phyloP scores from a whole-genome alignment of 2,113 vertebrate species.

The Spilogale gracilis region DNA sequence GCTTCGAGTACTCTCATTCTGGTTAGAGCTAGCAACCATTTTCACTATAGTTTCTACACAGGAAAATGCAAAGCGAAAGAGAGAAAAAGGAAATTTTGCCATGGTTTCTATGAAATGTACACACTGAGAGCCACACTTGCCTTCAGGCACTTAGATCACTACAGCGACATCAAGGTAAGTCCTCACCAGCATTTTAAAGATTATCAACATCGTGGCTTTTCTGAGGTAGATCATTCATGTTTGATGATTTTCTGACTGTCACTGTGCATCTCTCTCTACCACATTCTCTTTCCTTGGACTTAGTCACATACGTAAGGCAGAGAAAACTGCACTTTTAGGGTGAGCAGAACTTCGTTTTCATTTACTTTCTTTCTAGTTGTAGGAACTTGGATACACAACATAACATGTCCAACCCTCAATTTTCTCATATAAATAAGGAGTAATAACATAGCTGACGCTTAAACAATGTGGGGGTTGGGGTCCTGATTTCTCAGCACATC shows the following conservation, averaged over 20 bases:
- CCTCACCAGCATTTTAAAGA: neutral
- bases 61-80: constrained; percentile 4
- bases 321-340: neutral
- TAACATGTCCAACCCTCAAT: neutral
- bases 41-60: constrained; percentile 2
- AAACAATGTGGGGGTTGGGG: neutral
- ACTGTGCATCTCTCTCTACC: neutral
- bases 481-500: neutral
- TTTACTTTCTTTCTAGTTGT: neutral
- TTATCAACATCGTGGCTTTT: neutral
- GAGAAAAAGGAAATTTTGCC: neutral
- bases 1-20: constrained; percentile 45
- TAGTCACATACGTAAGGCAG: neutral
- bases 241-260: neutral
- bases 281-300: neutral
- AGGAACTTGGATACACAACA: neutral
- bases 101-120: neutral
- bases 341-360: neutral
- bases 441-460: neutral
- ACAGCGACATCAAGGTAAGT: neutral
- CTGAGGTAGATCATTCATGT: neutral
- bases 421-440: neutral
- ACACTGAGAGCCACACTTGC: neutral
- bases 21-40: constrained; percentile 8
- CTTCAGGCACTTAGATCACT: neutral